phyloP scores from a whole-genome alignment of 2,113 vertebrate genomes.

The Strigops habroptila region DNA sequence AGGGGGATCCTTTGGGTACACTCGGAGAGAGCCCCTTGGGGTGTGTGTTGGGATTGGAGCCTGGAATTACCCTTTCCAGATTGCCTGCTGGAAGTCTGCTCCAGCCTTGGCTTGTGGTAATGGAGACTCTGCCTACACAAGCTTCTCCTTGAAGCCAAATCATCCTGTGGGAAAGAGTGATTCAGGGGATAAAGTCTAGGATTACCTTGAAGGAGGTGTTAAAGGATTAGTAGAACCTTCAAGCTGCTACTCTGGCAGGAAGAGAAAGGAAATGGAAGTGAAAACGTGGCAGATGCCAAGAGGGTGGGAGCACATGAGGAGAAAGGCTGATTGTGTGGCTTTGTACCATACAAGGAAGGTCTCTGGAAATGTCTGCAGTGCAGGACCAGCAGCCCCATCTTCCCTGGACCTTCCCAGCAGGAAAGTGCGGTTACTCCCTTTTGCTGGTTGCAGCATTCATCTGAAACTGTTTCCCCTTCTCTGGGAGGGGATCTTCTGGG shows the following conservation, averaged over 20 bases:
- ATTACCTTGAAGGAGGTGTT: background rate
- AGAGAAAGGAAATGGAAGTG: background rate
- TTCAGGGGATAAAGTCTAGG: background rate
- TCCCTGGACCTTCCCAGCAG: background rate
- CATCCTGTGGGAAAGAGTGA: background rate
- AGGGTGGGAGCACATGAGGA: background rate
- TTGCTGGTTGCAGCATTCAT: background rate
- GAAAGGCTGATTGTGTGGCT: background rate
- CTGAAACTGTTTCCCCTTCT: background rate
- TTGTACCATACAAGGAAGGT: background rate
- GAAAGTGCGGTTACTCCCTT: background rate
- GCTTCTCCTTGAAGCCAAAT: background rate
- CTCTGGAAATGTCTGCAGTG: background rate
- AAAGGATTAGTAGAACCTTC: background rate
- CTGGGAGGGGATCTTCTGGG: background rate
- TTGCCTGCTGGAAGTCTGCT: slow-evolving; percentile 87
- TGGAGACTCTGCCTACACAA: background rate
- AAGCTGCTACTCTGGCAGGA: background rate
- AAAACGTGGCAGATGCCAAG: background rate
- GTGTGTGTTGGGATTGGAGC: slow-evolving; percentile 96
- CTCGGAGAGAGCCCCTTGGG: slow-evolving; percentile 89
- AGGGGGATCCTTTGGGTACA: slow-evolving; percentile 88
- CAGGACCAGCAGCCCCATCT: background rate
- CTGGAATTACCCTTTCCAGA: slow-evolving; percentile 93
- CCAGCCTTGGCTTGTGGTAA: slow-evolving; percentile 94